phyloP scores from a whole-genome alignment of 2,888 invertebrate species.

The Capitulum mitella region DNA sequence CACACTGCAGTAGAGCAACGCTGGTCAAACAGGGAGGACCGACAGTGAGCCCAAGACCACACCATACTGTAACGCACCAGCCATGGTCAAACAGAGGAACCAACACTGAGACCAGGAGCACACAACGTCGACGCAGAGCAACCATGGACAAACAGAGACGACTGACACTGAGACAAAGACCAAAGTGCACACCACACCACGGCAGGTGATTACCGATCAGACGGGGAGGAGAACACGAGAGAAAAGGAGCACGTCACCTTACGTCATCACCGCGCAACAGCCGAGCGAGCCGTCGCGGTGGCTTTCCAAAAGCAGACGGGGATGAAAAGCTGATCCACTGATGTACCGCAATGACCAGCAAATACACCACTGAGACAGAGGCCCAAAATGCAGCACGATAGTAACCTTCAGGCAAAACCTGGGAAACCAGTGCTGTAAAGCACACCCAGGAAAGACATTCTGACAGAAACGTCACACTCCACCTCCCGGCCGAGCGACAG shows the following conservation, averaged over 20 bases:
- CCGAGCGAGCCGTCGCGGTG: too few species aligned
- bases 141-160: background rate
- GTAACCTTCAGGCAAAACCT: background rate
- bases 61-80: background rate
- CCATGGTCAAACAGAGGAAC: background rate
- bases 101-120: background rate
- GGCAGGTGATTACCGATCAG: too few species aligned
- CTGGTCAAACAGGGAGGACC: background rate
- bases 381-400: too few species aligned
- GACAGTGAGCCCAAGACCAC: background rate
- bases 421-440: background rate
- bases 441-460: background rate
- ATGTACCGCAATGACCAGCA: background rate
- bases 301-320: too few species aligned
- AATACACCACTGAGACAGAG: background rate
- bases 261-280: too few species aligned
- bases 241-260: too few species aligned
- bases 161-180: background rate
- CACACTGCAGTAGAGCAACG: background rate
- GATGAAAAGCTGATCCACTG: too few species aligned
- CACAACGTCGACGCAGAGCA: background rate
- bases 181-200: background rate
- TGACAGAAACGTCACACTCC: background rate
- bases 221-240: too few species aligned
- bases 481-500: background rate